Evolutionary conservation across 2,888 invertebrate species (phyloP).

Genomic region (Drosophila trichaetosa): DNA sequence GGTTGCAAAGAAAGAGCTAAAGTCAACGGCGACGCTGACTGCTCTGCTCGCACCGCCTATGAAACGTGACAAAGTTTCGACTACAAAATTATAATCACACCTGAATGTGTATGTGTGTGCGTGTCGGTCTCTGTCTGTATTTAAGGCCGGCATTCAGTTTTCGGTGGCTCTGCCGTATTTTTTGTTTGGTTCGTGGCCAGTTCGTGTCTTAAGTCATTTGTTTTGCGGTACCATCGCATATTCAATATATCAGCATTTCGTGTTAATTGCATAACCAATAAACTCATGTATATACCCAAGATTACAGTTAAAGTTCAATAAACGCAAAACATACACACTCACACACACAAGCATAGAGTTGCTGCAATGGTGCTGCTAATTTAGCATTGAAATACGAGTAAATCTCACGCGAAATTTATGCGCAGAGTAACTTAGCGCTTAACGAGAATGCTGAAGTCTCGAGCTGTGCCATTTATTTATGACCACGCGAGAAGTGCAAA

Average conservation of each 20-base stretch:
- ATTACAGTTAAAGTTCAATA: slow-evolving; percentile 73
- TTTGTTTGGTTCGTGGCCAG: slow-evolving; percentile 48
- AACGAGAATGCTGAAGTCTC: slow-evolving; percentile 25
- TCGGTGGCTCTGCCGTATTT: slow-evolving; percentile 10
- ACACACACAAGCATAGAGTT: not conserved
- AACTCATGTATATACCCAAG: slow-evolving; percentile 36
- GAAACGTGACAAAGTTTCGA: slow-evolving; percentile 74
- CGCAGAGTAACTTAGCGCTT: slow-evolving; percentile 45
- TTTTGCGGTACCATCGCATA: slow-evolving; percentile 24
- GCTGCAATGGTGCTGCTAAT: slow-evolving; percentile 34
- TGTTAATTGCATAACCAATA: slow-evolving; percentile 77
- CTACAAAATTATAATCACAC: slow-evolving; percentile 37
- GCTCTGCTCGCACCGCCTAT: slow-evolving; percentile 49
- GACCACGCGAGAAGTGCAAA: slow-evolving; percentile 55
- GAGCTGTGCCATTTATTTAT: slow-evolving; percentile 59
- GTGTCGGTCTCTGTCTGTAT: slow-evolving; percentile 8
- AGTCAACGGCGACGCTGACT: slow-evolving; percentile 31
- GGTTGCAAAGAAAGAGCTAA: slow-evolving; percentile 46
- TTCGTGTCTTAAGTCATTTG: slow-evolving; percentile 78
- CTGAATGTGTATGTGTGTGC: slow-evolving; percentile 13
- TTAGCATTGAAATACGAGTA: slow-evolving; percentile 59
- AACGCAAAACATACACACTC: slow-evolving; percentile 55
- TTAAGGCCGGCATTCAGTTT: slow-evolving; percentile 47
- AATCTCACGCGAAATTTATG: slow-evolving; percentile 57
- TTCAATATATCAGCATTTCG: slow-evolving; percentile 54